Evolutionary conservation across 2,113 vertebrate species (phyloP).

Genomic region (Hipposideros armiger): DNA sequence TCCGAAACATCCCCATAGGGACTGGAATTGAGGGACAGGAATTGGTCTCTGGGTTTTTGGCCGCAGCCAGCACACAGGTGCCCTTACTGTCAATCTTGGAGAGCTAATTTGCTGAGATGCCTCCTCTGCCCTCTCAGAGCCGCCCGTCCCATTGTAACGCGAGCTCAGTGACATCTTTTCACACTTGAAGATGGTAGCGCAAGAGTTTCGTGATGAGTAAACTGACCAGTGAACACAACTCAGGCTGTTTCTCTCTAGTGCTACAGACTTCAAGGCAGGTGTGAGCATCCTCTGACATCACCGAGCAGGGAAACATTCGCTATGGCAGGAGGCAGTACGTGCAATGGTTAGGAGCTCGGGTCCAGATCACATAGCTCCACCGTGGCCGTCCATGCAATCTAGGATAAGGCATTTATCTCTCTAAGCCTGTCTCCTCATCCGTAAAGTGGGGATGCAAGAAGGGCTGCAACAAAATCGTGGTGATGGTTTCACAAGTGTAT

Average conservation of each 20-base stretch:
- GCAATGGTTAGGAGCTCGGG: background rate
- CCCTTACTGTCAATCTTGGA: too few relatives aligned
- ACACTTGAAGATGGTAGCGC: fast-evolving
- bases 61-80: fast-evolving
- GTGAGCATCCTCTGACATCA: too few relatives aligned
- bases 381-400: background rate
- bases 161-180: background rate
- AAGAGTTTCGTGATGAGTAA: background rate
- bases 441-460: too few relatives aligned
- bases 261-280: background rate
- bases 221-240: background rate
- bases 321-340: fast-evolving
- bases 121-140: background rate
- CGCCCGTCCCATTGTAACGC: fast-evolving
- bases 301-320: fast-evolving
- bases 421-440: background rate
- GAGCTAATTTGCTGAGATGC: background rate
- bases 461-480: fast-evolving
- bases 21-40: background rate
- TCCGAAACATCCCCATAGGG: fast-evolving
- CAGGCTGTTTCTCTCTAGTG: background rate
- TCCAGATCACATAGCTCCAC: background rate
- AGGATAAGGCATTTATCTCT: background rate
- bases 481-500: background rate
- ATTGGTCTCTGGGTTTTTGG: background rate